Percentiles rank a stretch among this genome's conserved stretches.
These are phyloP conservation scores for Oreochromis aureus DNA, from an alignment of 2,113 vertebrate species.

Conservation along the genomic window DNA sequence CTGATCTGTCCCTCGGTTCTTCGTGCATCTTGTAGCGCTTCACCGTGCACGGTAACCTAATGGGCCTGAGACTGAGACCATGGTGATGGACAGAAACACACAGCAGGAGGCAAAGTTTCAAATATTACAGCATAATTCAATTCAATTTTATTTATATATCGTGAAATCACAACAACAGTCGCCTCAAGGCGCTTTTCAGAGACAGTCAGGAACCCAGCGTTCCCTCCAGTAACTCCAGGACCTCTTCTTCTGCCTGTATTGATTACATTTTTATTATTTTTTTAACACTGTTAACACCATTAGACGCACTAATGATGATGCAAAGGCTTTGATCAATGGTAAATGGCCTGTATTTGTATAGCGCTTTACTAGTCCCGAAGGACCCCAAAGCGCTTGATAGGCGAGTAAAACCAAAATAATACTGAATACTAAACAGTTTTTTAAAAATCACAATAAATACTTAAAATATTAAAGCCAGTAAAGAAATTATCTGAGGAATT, in stretches of 20 bases:
- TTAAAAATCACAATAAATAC: not conserved
- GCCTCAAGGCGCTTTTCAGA: not conserved
- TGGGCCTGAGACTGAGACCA: not conserved
- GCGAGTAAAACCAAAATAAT: not conserved
- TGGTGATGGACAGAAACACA: not conserved
- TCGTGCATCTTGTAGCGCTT: not conserved
- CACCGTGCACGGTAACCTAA: not conserved
- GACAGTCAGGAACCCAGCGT: not conserved
- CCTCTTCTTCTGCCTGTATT: not conserved
- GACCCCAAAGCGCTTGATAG: too few species aligned
- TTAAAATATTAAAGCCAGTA: not conserved
- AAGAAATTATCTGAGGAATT: not conserved
- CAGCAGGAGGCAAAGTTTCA: not conserved
- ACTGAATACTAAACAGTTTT: not conserved
- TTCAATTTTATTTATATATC: too few species aligned
- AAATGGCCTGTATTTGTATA: too few species aligned
- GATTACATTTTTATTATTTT: fast-evolving
- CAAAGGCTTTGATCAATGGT: not conserved
- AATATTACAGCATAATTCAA: not conserved
- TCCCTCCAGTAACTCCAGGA: not conserved
- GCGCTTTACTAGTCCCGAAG: too few species aligned
- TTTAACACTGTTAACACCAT: not conserved
- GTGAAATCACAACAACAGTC: too few species aligned
- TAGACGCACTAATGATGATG: not conserved
- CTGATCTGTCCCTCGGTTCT: not conserved